Evolutionary conservation across 2,113 vertebrate genomes (phyloP).

Genomic region (Pipra filicauda): DNA sequence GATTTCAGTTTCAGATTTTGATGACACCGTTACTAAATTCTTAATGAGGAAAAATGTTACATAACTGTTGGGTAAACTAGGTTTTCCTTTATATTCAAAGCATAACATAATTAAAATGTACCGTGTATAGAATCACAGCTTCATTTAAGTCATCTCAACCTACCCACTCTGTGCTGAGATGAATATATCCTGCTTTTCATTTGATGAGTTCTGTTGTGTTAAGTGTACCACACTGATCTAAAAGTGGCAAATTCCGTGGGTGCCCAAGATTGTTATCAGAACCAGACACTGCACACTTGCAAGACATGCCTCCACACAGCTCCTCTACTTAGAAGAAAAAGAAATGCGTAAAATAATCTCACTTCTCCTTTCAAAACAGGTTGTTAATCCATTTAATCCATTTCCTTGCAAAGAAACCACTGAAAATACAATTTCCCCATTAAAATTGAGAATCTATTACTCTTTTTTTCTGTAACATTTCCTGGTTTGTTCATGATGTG

Average conservation of each 20-base stretch:
- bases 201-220: neutral
- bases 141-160: neutral
- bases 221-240: neutral
- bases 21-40: neutral
- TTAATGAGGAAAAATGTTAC: neutral
- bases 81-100: neutral
- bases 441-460: neutral
- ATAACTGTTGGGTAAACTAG: neutral
- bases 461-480: neutral
- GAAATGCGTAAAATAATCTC: neutral
- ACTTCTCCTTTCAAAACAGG: neutral
- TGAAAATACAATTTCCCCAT: neutral
- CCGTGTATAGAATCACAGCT: neutral
- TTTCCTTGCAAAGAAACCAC: neutral
- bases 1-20: neutral
- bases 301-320: neutral
- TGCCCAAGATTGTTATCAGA: neutral
- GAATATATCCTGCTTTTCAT: neutral
- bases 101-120: neutral
- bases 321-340: neutral
- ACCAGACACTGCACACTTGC: neutral
- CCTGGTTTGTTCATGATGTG: neutral
- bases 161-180: neutral
- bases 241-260: conserved; percentile 11
- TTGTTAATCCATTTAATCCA: neutral